Base-by-base conservation (phyloP, 2,797 vertebrate species). In the Pangasius djambal region DNA sequence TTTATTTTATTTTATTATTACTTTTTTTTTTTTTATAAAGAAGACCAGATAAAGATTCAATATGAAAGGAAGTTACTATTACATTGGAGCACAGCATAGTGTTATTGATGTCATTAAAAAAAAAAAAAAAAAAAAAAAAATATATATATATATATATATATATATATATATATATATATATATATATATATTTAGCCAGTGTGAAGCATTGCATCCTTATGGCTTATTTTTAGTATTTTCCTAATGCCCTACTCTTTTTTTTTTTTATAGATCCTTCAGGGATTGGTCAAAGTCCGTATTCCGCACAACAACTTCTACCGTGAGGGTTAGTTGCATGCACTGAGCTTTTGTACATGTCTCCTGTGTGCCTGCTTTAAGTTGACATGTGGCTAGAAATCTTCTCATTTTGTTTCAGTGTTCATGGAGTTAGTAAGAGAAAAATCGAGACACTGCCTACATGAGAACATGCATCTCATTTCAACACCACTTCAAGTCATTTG, bases 401-500 rank as follows among this genome's bases (percentile, higher is more conserved):
- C 67, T 61, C 34, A 55, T 20, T 87, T 6, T 31, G 20, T 92
- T 70, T 37, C 70, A 99, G 98, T 98, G 87, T 98, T 98, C 93
- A 93, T 97, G 95, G 97, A 97, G 93, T 94, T 99, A 0, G 89
- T 83, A 0, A 95, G 84, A 87, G 97, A 99, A 90, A 96, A 96
- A 86, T 98, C 97, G 28, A 96, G 96, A 84, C 93, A 97, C 86
- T 95, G 94, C 0, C 95, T 99, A 74, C 97, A 99, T 6, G 95
- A 98, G 88, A 96, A 96, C 92, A 94, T 99, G 96, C 95, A 94
- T 90, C 97, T 97, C 95, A 98, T 99, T 94, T 96, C 95, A 82
- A 94, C 89, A 0, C 97, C 98, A 0, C 95, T 97, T 0, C 98
- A 97, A 92, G 96, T 99, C 91, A 97, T 99, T 93, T 99, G 98